Conservation (phyloP, 2,113 vertebrate genomes). For the Synodontis membranacea region DNA sequence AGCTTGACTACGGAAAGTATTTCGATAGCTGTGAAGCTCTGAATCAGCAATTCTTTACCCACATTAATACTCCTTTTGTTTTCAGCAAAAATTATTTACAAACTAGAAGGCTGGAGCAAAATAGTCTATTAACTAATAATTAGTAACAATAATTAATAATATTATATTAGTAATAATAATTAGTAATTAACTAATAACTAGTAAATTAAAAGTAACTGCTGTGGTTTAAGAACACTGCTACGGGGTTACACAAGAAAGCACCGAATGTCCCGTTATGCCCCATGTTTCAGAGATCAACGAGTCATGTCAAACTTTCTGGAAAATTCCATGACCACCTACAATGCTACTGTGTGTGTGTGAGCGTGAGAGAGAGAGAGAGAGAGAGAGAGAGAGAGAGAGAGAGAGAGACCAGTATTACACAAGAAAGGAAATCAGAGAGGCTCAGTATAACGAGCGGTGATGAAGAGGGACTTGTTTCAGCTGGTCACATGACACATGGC, state of each 20-base stretch:
- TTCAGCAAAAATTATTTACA: too few relatives aligned
- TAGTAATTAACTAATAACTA: too few relatives aligned
- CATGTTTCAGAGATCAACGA: not conserved
- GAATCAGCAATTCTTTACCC: too few relatives aligned
- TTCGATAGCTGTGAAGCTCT: not conserved
- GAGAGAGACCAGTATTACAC: not conserved
- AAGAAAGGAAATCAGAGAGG: not conserved
- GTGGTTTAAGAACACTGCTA: not conserved
- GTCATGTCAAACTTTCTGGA: not conserved
- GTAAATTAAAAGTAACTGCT: too few relatives aligned
- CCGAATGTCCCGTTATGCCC: not conserved
- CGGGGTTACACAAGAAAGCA: not conserved
- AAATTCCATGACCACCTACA: not conserved
- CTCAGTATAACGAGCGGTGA: not conserved
- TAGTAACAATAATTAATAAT: too few relatives aligned
- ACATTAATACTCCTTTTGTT: too few relatives aligned
- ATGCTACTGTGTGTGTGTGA: too few relatives aligned
- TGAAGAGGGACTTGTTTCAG: not conserved
- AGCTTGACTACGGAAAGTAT: not conserved
- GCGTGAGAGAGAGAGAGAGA: too few relatives aligned
- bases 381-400: too few relatives aligned
- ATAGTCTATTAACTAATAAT: too few relatives aligned
- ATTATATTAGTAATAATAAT: too few relatives aligned
- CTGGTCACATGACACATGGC: not conserved
- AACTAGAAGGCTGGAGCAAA: too few relatives aligned